phyloP scores from a whole-genome alignment of 2,797 vertebrate genomes.

The Emydoidea blandingii region DNA sequence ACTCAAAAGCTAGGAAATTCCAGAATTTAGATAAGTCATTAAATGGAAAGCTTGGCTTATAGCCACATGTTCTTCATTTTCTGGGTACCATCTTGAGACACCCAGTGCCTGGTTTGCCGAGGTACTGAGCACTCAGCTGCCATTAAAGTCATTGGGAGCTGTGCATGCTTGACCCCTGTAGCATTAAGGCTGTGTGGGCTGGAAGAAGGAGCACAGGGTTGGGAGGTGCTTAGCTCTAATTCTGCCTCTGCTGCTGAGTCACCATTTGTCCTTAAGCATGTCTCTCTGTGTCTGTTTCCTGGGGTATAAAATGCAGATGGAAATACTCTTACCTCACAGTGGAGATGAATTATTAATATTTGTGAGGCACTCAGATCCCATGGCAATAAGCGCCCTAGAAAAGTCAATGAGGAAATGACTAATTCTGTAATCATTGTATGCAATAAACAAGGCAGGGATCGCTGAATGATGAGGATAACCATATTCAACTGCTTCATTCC shows the following conservation, averaged over 20 bases:
- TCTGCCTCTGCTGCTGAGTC: not conserved
- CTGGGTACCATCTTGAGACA: not conserved
- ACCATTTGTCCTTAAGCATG: not conserved
- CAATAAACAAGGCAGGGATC: not conserved
- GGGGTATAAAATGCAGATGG: not conserved
- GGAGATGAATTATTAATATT: not conserved
- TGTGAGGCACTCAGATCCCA: not conserved
- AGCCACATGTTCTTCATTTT: not conserved
- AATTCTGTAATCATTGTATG: not conserved
- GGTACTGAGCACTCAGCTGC: not conserved
- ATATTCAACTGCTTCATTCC: not conserved
- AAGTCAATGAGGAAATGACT: not conserved
- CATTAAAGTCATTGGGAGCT: not conserved
- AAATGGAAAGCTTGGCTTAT: not conserved
- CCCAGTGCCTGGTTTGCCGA: not conserved
- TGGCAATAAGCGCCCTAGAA: not conserved
- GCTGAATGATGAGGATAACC: not conserved
- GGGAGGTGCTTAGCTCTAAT: not conserved
- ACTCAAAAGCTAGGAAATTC: not conserved
- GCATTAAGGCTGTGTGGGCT: not conserved
- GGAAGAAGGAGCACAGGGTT: not conserved
- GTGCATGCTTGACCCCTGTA: no score
- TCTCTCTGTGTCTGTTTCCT: not conserved
- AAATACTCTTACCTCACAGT: not conserved
- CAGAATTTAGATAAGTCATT: accelerated